Percentiles rank a stretch among this genome's conserved stretches.
These are phyloP conservation scores for Charadrius vociferus DNA, from an alignment of 2,113 vertebrate species.

Conservation along the genomic window DNA sequence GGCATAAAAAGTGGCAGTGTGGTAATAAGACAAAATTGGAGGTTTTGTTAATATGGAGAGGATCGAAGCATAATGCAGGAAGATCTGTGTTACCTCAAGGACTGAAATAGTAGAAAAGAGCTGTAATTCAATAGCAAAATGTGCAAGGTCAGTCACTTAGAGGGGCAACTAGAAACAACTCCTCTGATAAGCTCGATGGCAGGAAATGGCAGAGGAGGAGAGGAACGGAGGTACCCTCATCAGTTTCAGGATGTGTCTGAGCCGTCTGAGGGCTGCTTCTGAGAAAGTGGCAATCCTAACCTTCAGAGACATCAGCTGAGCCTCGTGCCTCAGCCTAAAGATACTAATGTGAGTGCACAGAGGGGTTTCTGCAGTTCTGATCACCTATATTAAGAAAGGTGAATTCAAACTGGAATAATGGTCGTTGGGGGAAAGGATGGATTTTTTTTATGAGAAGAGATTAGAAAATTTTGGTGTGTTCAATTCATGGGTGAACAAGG, in stretches of 20 bases:
- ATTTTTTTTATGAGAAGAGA: background rate
- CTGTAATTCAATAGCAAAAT: background rate
- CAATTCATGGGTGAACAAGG: background rate
- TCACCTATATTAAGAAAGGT: background rate
- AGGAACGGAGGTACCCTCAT: background rate
- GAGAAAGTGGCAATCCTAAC: background rate
- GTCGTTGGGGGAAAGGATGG: background rate
- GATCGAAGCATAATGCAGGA: constrained; percentile 27
- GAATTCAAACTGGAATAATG: background rate
- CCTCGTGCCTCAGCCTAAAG: background rate
- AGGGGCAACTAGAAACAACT: background rate
- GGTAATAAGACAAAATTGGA: constrained; percentile 36
- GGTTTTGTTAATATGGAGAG: constrained; percentile 20
- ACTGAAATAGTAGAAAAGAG: background rate
- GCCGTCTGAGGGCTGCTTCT: background rate
- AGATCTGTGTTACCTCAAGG: constrained; percentile 1
- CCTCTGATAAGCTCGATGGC: background rate
- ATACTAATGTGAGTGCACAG: background rate
- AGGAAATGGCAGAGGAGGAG: background rate
- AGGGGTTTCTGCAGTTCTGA: background rate
- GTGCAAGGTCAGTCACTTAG: background rate
- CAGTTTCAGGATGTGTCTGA: background rate
- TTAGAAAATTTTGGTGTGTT: background rate
- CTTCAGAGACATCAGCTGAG: background rate
- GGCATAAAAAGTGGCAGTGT: constrained; percentile 19